These are phyloP conservation scores for Lophius piscatorius DNA, from an alignment of 2,113 vertebrate species.

Conservation along the genomic window DNA sequence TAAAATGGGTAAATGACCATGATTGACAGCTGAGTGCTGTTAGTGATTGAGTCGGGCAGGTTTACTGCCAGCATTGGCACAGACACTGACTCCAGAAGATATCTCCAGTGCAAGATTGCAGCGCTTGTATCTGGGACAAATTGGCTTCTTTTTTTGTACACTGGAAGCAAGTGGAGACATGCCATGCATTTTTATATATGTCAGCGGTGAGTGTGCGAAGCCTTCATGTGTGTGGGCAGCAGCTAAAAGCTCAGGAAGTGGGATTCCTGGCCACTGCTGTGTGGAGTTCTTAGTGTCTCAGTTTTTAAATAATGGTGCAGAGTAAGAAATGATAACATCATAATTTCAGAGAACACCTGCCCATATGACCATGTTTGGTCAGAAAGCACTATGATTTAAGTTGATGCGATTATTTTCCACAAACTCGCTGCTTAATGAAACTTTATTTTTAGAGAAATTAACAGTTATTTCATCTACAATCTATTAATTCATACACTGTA, in stretches of 20 bases:
- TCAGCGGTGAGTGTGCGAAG: neutral
- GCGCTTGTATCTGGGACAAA: too few species aligned
- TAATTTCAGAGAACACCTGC: neutral
- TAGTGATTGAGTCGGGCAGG: too few species aligned
- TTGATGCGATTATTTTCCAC: neutral
- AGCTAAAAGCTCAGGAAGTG: neutral
- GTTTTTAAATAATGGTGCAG: neutral
- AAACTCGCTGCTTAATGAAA: neutral
- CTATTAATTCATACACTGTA: neutral
- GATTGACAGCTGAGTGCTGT: too few species aligned
- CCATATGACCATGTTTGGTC: neutral
- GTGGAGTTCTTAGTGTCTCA: neutral
- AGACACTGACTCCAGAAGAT: too few species aligned
- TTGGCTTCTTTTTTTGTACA: too few species aligned
- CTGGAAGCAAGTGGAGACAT: too few species aligned
- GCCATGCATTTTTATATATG: too few species aligned
- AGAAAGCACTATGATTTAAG: neutral
- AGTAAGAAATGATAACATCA: neutral
- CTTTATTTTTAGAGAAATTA: neutral
- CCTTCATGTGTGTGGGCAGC: neutral
- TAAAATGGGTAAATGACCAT: too few species aligned
- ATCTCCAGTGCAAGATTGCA: too few species aligned
- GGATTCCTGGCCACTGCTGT: neutral
- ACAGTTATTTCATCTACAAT: neutral
- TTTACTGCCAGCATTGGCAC: too few species aligned